Conservation (phyloP, 64 coral and sea anemone species). For the Trachythela sp. region DNA sequence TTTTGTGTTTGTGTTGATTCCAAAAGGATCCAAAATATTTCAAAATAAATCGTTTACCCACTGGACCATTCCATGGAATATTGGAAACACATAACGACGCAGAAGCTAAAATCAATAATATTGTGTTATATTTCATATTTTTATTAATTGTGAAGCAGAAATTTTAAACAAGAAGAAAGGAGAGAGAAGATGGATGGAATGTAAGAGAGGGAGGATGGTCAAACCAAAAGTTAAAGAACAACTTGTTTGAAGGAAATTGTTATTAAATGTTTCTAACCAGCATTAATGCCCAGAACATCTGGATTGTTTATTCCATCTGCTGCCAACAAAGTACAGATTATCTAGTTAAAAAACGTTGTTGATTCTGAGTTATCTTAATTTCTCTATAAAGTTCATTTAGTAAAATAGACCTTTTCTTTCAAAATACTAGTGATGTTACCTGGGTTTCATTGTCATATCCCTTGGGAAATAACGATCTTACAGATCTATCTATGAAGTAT, state of each 20-base stretch:
- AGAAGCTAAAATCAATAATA: slow-evolving; percentile 40
- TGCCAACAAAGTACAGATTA: slow-evolving; percentile 37
- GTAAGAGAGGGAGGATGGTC: not conserved
- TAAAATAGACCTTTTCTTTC: too few species aligned
- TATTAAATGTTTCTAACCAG: not conserved
- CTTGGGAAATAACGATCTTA: slow-evolving; percentile 51
- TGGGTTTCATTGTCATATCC: slow-evolving; percentile 48
- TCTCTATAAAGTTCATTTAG: not conserved
- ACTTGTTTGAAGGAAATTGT: too few species aligned
- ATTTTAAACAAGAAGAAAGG: too few species aligned
- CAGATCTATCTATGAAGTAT: slow-evolving; percentile 35
- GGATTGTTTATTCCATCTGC: slow-evolving; percentile 45
- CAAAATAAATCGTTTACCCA: not conserved
- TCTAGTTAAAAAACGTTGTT: not conserved
- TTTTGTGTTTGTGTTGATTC: too few species aligned
- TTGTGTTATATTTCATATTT: not conserved
- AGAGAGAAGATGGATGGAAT: too few species aligned
- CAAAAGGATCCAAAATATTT: too few species aligned
- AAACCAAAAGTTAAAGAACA: not conserved
- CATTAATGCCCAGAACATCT: slow-evolving; percentile 34
- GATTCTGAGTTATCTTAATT: not conserved
- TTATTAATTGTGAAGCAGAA: slow-evolving; percentile 5
- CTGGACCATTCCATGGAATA: slow-evolving; percentile 55
- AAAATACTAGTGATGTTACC: not conserved
- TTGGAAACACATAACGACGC: slow-evolving; percentile 33